These are phyloP conservation scores for Halcyon senegalensis DNA, from an alignment of 2,113 vertebrate species.

Conservation along the genomic window DNA sequence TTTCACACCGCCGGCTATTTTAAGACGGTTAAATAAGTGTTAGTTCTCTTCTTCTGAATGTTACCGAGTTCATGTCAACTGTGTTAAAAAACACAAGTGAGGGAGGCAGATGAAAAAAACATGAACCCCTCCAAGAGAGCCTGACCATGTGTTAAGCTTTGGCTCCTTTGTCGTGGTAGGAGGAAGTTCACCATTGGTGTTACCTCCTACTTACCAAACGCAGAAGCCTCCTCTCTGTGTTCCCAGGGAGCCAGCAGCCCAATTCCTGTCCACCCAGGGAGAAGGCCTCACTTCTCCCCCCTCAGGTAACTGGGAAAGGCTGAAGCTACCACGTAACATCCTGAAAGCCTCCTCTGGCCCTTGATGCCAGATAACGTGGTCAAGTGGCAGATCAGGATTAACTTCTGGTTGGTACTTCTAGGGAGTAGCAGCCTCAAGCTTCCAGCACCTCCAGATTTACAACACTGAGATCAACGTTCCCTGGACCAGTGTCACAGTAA, in stretches of 20 bases:
- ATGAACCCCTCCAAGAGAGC: not conserved
- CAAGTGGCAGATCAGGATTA: not conserved
- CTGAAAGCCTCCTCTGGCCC: not conserved
- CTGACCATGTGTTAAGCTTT: not conserved
- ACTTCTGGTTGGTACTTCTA: not conserved
- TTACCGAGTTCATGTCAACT: fast-evolving
- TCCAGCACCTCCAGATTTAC: not conserved
- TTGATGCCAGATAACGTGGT: not conserved
- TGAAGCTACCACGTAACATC: not conserved
- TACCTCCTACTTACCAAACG: not conserved
- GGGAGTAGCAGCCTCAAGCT: not conserved
- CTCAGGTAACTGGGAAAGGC: not conserved
- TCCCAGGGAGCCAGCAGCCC: not conserved
- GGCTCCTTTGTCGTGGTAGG: not conserved
- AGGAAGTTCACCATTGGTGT: not conserved
- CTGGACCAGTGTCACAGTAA: not conserved
- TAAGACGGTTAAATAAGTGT: not conserved
- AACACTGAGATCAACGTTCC: not conserved
- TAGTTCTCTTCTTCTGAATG: not conserved
- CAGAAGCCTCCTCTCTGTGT: not conserved
- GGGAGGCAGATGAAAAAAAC: not conserved
- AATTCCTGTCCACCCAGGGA: not conserved
- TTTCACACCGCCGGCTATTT: not conserved
- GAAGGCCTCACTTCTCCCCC: not conserved
- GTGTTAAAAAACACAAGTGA: not conserved